Base-by-base conservation (phyloP, 2,888 invertebrate species). In the Aricia artaxerxes region DNA sequence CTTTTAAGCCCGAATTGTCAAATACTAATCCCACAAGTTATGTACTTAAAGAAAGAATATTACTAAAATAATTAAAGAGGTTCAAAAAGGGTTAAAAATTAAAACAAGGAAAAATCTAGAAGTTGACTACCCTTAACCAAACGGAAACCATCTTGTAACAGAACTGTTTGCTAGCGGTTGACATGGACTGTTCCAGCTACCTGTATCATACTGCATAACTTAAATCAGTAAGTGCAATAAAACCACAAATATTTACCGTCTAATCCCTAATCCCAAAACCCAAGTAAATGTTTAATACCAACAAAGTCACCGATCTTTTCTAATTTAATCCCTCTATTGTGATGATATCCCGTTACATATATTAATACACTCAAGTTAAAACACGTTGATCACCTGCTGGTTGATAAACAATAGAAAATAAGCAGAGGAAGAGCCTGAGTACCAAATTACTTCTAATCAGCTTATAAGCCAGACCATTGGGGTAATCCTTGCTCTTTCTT, bases 361-460 rank as follows among this genome's bases (percentile, higher is more conserved):
- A 69, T 69, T 69, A 69, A 75, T 24, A 24, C 44, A 44, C 31
- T 75, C 75, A 44, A 24, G 75, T 75, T 75, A 24, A 24, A 44
- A 75, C 44, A 31, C 13, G 75, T 7, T 49, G 75, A 49, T 49
- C 75, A 44, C 44, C 75, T 75, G 75, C 75, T 75, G 75, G 2
- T 73, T 2, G 7, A 69, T 38, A 35, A 38, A 69, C 69, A 69
- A 69, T 38, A 38, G 38, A 35, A 35, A 38, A 31, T 69, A 69
- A 69, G 69, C 13, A 38, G 35, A 75, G 75, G 75, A 75, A 44
- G 49, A 31, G 49, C 73, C n/a, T 5, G 49, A 31, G 44, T 49
- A n/a, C 11, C 49, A 75, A 75, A 75, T 75, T 75, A 75, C 75
- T 75, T 3, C 11, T 75, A 75, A 75, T 24, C 75, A 75, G 75